These are phyloP conservation scores for Dunckerocampus dactyliophorus DNA, from an alignment of 2,113 vertebrate species.

Conservation along the genomic window DNA sequence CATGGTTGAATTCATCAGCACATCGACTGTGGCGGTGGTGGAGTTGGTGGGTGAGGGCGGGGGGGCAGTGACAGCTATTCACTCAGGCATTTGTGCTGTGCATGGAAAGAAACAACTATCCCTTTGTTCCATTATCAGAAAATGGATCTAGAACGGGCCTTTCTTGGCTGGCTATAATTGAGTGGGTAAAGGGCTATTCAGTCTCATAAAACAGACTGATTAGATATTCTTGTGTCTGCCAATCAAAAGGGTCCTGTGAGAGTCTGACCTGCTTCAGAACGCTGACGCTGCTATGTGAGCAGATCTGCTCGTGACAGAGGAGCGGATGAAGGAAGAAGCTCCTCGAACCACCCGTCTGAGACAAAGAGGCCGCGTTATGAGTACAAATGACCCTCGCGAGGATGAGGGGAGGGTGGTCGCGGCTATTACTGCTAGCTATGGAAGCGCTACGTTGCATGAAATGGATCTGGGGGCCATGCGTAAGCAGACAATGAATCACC, in stretches of 20 bases:
- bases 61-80: slow-evolving; percentile 48
- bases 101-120: slow-evolving; percentile 56
- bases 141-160: slow-evolving; percentile 69
- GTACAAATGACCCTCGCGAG: slow-evolving; percentile 31
- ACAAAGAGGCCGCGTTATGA: slow-evolving; percentile 53
- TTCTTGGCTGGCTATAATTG: slow-evolving; percentile 62
- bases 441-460: slow-evolving; percentile 54
- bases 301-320: slow-evolving; percentile 17
- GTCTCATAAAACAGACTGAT: slow-evolving; percentile 60
- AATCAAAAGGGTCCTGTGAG: slow-evolving; percentile 50
- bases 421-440: slow-evolving; percentile 35
- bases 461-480: slow-evolving; percentile 64
- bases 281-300: slow-evolving; percentile 39
- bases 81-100: slow-evolving; percentile 45
- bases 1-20: slow-evolving; percentile 36
- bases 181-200: slow-evolving; percentile 67
- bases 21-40: slow-evolving; percentile 11
- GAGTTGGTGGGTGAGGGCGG: slow-evolving; percentile 16
- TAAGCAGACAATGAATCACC: slow-evolving; percentile 64
- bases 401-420: slow-evolving; percentile 27
- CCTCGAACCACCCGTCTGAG: slow-evolving; percentile 43
- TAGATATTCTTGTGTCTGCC: slow-evolving; percentile 67
- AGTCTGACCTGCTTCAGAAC: slow-evolving; percentile 41
- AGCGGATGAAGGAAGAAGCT: slow-evolving; percentile 31
- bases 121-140: slow-evolving; percentile 65